Conservation (phyloP, 2,888 invertebrate species). For the Zele albiditarsus region DNA sequence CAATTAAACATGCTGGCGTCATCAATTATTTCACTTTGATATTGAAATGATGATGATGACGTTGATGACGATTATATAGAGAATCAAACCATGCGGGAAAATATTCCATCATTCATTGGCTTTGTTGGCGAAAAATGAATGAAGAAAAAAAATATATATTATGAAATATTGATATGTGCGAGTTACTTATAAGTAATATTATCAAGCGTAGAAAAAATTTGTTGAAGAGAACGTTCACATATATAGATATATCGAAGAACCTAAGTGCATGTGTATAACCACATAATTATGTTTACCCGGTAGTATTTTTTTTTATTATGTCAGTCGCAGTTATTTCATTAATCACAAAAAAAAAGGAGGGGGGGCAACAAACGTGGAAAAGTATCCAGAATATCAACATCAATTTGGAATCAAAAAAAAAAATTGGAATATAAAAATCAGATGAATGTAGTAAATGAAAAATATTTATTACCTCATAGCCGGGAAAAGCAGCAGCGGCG, state of each 20-base stretch:
- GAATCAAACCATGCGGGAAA: not conserved
- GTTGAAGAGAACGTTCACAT: not conserved
- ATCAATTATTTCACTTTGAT: conserved; percentile 12
- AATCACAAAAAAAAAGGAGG: not conserved
- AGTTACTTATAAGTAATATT: not conserved
- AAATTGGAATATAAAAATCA: not conserved
- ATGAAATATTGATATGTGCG: not conserved
- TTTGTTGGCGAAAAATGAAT: not conserved
- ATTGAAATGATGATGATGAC: conserved; percentile 19
- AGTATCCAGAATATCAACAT: not conserved
- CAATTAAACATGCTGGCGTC: conserved; percentile 9
- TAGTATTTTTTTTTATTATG: not conserved
- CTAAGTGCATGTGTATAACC: not conserved
- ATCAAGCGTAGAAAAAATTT: not conserved
- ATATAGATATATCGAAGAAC: not conserved
- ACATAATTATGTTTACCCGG: not conserved
- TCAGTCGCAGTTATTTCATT: not conserved
- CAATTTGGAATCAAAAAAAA: not conserved
- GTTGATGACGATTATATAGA: conserved; percentile 43
- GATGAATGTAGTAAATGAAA: conserved; percentile 9
- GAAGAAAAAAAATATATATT: not conserved
- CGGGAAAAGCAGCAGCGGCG: conserved; percentile 65
- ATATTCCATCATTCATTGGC: not conserved
- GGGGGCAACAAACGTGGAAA: not conserved
- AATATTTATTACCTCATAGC: conserved; percentile 57